Percentiles rank a stretch among this genome's conserved stretches.
Evolutionary conservation across 2,113 vertebrate genomes (phyloP).

Genomic region (Oplegnathus fasciatus): DNA sequence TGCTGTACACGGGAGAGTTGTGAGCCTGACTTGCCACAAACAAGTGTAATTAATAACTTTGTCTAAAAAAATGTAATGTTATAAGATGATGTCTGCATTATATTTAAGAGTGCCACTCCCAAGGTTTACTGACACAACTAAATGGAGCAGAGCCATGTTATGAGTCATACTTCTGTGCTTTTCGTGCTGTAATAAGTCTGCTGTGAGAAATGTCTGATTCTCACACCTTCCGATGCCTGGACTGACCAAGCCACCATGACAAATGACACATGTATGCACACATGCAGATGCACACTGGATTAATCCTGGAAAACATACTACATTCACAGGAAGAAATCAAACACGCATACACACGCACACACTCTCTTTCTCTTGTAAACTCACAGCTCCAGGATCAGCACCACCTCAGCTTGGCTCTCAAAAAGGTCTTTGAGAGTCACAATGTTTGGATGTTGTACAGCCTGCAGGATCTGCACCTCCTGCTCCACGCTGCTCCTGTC

Average conservation of each 20-base stretch:
- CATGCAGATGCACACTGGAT: not conserved
- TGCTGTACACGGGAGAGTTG: not conserved
- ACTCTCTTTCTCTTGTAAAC: conserved; percentile 41
- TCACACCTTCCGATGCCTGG: too few species aligned
- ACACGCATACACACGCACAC: conserved; percentile 27
- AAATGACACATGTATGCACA: not conserved
- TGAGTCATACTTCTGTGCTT: not conserved
- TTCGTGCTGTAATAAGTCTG: not conserved
- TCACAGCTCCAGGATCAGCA: conserved; percentile 88
- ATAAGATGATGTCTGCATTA: not conserved
- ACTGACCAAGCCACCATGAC: not conserved
- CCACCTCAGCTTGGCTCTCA: conserved; percentile 83
- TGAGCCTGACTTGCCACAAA: not conserved
- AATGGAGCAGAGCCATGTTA: not conserved
- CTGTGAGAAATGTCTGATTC: not conserved
- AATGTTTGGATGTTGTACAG: conserved; percentile 84
- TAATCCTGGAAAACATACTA: not conserved
- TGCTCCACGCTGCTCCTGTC: conserved; percentile 80
- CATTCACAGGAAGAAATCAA: not conserved
- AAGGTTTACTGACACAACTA: not conserved
- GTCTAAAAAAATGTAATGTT: not conserved
- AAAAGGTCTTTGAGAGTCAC: conserved; percentile 86
- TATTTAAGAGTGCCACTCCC: not conserved
- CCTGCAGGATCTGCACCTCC: conserved; percentile 84
- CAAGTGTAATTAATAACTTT: not conserved